These are phyloP conservation scores for Tipula helvola DNA, from an alignment of 2,888 invertebrate genomes.

Conservation along the genomic window DNA sequence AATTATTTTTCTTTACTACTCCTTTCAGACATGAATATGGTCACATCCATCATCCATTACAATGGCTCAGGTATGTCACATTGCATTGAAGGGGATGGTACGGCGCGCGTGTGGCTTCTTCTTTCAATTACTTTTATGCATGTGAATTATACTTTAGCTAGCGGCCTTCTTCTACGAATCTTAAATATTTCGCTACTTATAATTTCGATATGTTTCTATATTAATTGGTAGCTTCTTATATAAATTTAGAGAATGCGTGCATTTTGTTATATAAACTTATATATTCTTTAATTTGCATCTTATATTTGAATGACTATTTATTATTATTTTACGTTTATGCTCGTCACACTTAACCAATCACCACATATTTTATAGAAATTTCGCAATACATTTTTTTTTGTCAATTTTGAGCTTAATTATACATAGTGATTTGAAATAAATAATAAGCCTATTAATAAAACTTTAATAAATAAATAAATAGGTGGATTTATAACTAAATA, in stretches of 20 bases:
- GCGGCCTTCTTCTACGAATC: neutral
- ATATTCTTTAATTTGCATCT: neutral
- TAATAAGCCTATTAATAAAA: neutral
- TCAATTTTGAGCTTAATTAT: neutral
- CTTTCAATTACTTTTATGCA: conserved; percentile 4
- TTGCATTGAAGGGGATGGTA: neutral
- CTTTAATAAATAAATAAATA: neutral
- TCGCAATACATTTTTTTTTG: neutral
- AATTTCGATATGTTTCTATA: neutral
- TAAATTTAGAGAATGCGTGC: neutral
- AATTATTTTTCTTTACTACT: conserved; percentile 4
- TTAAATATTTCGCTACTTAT: neutral
- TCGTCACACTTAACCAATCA: neutral
- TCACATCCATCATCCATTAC: conserved; percentile 4
- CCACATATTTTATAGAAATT: neutral
- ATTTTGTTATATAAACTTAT: neutral
- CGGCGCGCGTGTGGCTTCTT: neutral
- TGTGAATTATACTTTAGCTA: conserved; percentile 4
- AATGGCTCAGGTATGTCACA: conserved; percentile 4
- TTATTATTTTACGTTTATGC: neutral
- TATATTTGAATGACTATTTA: neutral
- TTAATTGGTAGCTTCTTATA: neutral
- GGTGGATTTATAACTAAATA: neutral
- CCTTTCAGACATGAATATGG: conserved; percentile 4
- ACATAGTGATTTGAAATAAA: neutral